A percentile compares a stretch with the other conserved stretches of the same genome.
These are phyloP conservation scores for Neodiprion fabricii DNA, from an alignment of 1,140 invertebrate genomes.

Conservation along the genomic window DNA sequence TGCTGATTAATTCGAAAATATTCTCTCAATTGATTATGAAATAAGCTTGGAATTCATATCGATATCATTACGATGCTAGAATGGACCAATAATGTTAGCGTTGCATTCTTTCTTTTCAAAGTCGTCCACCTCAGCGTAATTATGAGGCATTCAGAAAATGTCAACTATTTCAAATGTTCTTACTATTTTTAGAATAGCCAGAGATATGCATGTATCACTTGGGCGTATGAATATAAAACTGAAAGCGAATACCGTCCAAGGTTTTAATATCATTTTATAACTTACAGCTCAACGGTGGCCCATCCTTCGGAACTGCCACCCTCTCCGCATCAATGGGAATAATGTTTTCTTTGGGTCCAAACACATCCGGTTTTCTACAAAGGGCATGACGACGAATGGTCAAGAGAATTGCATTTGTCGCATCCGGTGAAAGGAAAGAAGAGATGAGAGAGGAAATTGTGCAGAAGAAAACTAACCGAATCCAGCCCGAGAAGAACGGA, in stretches of 20 bases:
- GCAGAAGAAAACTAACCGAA: neutral
- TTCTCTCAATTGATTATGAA: too few species aligned
- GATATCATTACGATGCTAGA: too few species aligned
- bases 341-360: slow-evolving; percentile 41
- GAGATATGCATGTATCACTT: neutral
- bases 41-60: too few species aligned
- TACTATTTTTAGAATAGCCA: neutral
- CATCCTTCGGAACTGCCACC: slow-evolving; percentile 96
- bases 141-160: neutral
- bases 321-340: slow-evolving; percentile 97
- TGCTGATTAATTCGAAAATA: neutral
- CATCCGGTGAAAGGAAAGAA: neutral
- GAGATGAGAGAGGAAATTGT: neutral
- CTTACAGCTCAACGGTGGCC: slow-evolving; percentile 93
- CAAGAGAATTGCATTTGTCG: neutral
- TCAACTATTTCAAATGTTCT: neutral
- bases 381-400: neutral
- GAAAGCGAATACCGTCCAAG: slow-evolving; percentile 17
- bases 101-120: too few species aligned
- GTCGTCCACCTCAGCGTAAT: neutral
- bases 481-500: slow-evolving; percentile 6
- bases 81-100: too few species aligned
- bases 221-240: neutral
- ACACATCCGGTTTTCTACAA: slow-evolving; percentile 31
- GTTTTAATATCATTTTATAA: slow-evolving; percentile 28